phyloP scores from a whole-genome alignment of 2,888 invertebrate genomes.

The Drosophila picticornis region DNA sequence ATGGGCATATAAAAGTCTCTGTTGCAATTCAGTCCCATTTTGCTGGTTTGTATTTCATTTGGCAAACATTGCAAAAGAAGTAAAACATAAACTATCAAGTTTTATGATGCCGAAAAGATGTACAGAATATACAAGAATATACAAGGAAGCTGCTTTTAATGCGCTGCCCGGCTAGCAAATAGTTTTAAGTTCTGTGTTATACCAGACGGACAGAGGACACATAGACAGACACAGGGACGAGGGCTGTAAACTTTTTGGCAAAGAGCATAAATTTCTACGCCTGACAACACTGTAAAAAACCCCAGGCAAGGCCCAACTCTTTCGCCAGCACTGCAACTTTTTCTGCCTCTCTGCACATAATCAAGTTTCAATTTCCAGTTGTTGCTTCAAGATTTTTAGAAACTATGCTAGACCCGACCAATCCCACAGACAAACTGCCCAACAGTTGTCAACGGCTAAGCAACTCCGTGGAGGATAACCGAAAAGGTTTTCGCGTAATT shows the following conservation, averaged over 20 bases:
- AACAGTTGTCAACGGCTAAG: conserved; percentile 71
- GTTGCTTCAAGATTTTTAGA: conserved; percentile 55
- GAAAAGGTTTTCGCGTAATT: conserved; percentile 46
- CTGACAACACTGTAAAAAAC: conserved; percentile 42
- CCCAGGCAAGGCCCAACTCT: conserved; percentile 14
- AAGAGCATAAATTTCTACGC: conserved; percentile 77
- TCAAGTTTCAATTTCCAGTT: conserved; percentile 83
- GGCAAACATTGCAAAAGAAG: conserved; percentile 49
- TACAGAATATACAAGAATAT: conserved; percentile 55
- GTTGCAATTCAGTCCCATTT: conserved; percentile 41
- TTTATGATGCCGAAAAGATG: conserved; percentile 66
- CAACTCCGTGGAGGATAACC: conserved; percentile 35
- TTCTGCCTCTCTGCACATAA: conserved; percentile 81
- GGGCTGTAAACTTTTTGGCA: conserved; percentile 71
- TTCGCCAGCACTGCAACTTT: conserved; percentile 47
- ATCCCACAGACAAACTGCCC: conserved; percentile 51
- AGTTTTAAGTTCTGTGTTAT: conserved; percentile 58
- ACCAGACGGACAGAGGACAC: conserved; percentile 29
- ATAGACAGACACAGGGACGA: conserved; percentile 24
- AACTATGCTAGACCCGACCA: conserved; percentile 58
- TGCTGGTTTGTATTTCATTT: conserved; percentile 52
- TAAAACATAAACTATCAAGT: conserved; percentile 74
- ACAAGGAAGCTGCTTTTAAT: conserved; percentile 63
- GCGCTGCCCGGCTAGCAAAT: conserved; percentile 55
- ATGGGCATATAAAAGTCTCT: conserved; percentile 55